These are phyloP conservation scores for Leptura quadrifasciata DNA, from an alignment of 2,888 invertebrate species.

Conservation along the genomic window DNA sequence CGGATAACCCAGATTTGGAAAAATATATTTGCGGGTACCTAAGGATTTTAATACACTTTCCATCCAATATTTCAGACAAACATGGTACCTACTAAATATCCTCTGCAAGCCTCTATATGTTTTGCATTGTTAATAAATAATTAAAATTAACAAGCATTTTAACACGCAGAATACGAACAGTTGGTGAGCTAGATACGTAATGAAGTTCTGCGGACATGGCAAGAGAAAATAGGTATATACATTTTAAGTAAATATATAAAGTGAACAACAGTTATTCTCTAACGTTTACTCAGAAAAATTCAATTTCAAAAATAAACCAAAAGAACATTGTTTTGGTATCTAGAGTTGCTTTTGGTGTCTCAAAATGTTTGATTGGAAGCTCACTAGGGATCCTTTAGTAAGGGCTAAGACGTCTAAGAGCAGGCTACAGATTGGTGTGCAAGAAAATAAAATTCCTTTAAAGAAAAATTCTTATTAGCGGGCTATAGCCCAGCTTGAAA, in stretches of 20 bases:
- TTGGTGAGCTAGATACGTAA: neutral
- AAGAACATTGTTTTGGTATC: too few species aligned
- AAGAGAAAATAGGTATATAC: neutral
- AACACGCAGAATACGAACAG: neutral
- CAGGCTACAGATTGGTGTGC: too few species aligned
- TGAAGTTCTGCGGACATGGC: neutral
- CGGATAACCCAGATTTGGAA: constrained; percentile 32
- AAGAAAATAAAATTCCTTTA: too few species aligned
- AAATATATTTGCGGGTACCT: constrained; percentile 18
- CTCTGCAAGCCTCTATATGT: neutral
- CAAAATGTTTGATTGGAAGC: too few species aligned
- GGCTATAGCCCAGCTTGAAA: too few species aligned
- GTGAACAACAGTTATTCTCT: too few species aligned
- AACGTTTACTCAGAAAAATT: too few species aligned
- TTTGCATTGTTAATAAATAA: neutral
- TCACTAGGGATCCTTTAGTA: too few species aligned
- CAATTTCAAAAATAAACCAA: too few species aligned
- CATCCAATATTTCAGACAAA: neutral
- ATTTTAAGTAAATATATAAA: neutral
- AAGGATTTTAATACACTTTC: constrained; percentile 8
- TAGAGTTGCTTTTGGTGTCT: too few species aligned
- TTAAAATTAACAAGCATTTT: neutral
- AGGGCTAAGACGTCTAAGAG: too few species aligned
- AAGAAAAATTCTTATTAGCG: too few species aligned
- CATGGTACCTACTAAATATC: constrained; percentile 14